phyloP scores from a whole-genome alignment of 2,888 invertebrate genomes.

The Dicyrtoma fusca region DNA sequence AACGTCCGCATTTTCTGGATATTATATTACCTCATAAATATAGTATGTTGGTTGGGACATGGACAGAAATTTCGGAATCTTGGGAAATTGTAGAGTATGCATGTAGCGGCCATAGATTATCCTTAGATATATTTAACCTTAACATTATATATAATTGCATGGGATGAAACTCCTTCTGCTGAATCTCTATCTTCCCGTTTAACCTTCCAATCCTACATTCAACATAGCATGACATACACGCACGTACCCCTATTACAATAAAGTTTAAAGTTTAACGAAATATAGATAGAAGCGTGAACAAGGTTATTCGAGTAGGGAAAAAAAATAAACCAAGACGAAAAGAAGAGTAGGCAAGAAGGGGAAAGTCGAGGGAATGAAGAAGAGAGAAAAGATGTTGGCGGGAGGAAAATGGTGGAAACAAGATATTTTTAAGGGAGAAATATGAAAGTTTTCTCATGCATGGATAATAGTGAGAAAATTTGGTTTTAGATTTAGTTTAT shows the following conservation, averaged over 20 bases:
- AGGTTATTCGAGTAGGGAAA: not conserved
- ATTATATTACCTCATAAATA: no score
- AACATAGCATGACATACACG: no score
- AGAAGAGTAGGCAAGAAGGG: not conserved
- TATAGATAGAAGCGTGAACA: not conserved
- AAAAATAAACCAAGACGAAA: not conserved
- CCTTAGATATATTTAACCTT: no score
- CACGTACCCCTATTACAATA: not conserved
- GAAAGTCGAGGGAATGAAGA: not conserved
- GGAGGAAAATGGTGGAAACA: not conserved
- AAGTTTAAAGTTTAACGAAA: slow-evolving; percentile 11
- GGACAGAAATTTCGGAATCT: no score
- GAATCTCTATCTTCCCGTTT: no score
- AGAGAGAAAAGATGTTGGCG: slow-evolving; percentile 1
- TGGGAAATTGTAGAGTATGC: no score
- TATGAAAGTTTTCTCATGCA: slow-evolving; percentile 31
- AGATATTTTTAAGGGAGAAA: slow-evolving; percentile 16
- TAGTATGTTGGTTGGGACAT: no score
- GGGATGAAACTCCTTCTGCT: no score
- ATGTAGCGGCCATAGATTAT: no score
- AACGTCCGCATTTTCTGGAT: no score
- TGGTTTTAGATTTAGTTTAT: slow-evolving; percentile 26
- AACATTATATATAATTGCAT: no score
- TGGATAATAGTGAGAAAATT: slow-evolving; percentile 33
- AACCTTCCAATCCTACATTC: no score